Conservation (phyloP, 2,113 vertebrate species). For the Gnathonemus longibarbis region DNA sequence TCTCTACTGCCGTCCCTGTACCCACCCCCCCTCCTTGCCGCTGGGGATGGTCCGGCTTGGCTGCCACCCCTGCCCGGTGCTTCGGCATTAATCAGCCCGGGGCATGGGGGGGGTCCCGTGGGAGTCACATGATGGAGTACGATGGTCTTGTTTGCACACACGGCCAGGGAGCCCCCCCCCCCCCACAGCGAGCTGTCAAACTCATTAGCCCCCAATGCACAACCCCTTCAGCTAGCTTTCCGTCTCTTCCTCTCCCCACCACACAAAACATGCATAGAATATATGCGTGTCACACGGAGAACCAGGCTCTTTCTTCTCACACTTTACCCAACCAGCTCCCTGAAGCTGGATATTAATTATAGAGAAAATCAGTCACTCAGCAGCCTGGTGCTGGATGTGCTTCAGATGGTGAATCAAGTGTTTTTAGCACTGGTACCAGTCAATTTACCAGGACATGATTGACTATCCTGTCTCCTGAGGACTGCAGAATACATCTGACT, state of each 20-base stretch:
- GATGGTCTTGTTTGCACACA: constrained; percentile 74
- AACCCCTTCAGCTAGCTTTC: constrained; percentile 31
- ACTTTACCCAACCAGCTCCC: constrained; percentile 22
- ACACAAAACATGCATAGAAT: constrained; percentile 7
- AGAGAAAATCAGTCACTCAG: constrained; percentile 43
- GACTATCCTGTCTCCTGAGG: constrained; percentile 33
- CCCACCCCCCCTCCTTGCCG: constrained; percentile 36
- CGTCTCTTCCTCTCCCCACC: constrained; percentile 35
- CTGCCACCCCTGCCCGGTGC: constrained; percentile 62
- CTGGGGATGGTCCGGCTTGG: constrained; percentile 57
- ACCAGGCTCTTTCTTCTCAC: background rate
- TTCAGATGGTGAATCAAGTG: constrained; percentile 35
- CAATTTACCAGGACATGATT: constrained; percentile 53
- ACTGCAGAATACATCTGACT: constrained; percentile 37
- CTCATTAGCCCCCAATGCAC: constrained; percentile 47
- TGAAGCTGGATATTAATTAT: constrained; percentile 52
- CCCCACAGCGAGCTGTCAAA: constrained; percentile 49
- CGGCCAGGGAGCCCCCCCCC: constrained; percentile 50
- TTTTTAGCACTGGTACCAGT: constrained; percentile 50
- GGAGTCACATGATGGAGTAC: constrained; percentile 69
- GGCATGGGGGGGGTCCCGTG: constrained; percentile 54
- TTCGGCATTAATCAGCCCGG: constrained; percentile 68
- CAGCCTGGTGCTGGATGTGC: constrained; percentile 44
- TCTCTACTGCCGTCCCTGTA: background rate
- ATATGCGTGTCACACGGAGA: background rate